Conservation (phyloP, 2,113 vertebrate genomes). For the Crocuta crocuta region DNA sequence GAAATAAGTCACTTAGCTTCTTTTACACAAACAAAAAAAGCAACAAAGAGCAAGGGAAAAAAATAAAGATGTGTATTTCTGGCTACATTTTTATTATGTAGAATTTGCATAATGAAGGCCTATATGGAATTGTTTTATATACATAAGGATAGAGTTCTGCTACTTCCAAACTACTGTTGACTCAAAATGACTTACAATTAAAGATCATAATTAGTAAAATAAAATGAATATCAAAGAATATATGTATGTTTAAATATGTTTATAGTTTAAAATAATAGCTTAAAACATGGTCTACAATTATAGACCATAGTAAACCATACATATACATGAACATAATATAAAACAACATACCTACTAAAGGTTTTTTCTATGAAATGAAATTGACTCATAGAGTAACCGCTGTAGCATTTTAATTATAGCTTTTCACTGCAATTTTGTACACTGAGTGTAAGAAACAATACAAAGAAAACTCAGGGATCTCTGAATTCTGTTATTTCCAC, state of each 20-base stretch:
- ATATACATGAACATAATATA: background rate
- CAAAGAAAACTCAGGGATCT: background rate
- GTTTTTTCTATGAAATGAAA: slow-evolving; percentile 11
- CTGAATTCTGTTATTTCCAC: background rate
- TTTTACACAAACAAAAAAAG: background rate
- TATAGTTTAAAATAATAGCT: background rate
- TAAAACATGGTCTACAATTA: slow-evolving; percentile 17
- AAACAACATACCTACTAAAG: background rate
- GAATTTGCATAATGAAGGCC: background rate
- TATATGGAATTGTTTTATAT: slow-evolving; percentile 20
- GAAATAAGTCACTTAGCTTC: slow-evolving; percentile 41
- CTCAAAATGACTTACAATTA: slow-evolving; percentile 19
- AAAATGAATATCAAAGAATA: slow-evolving; percentile 37
- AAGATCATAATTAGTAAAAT: background rate
- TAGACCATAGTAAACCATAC: background rate
- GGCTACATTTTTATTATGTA: background rate
- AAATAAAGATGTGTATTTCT: background rate
- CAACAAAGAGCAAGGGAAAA: slow-evolving; percentile 15
- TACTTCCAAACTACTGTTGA: background rate
- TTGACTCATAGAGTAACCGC: background rate
- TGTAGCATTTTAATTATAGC: background rate
- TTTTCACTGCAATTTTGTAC: slow-evolving; percentile 8
- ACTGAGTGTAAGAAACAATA: background rate
- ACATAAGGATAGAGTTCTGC: background rate
- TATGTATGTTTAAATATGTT: background rate